These are phyloP conservation scores for Coregonus ussuriensis DNA, from an alignment of 2,797 vertebrate genomes.

Conservation along the genomic window DNA sequence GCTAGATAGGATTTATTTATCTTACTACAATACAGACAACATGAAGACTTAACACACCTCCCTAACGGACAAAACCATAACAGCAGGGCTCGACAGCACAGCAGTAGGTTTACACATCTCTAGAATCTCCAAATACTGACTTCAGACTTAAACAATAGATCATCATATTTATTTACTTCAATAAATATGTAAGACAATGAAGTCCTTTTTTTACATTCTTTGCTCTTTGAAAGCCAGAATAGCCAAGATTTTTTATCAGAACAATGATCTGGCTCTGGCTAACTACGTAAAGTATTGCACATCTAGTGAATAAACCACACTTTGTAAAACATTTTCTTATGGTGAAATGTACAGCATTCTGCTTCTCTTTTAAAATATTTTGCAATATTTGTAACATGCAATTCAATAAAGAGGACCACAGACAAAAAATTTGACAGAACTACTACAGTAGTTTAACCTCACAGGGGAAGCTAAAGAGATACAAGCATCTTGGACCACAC, in stretches of 20 bases:
- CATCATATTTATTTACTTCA: constrained; percentile 41
- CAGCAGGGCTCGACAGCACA: constrained; percentile 27
- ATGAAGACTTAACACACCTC: constrained; percentile 35
- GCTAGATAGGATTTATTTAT: constrained; percentile 32
- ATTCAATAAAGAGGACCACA: constrained; percentile 77
- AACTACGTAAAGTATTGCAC: constrained; percentile 78
- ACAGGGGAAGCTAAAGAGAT: constrained; percentile 54
- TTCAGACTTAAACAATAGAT: constrained; percentile 39
- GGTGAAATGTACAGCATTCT: constrained; percentile 78
- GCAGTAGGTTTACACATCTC: constrained; percentile 35
- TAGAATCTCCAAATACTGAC: constrained; percentile 59
- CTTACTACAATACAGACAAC: constrained; percentile 42
- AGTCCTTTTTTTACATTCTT: constrained; percentile 55
- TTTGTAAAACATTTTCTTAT: constrained; percentile 57
- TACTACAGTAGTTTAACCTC: constrained; percentile 70
- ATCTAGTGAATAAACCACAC: constrained; percentile 76
- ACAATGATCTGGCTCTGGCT: constrained; percentile 55
- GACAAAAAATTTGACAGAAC: constrained; percentile 73
- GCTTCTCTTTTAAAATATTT: constrained; percentile 66
- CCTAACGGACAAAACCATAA: constrained; percentile 18
- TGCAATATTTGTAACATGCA: constrained; percentile 71
- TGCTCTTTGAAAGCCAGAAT: constrained; percentile 58
- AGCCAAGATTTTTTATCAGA: constrained; percentile 5
- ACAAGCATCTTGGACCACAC: constrained; percentile 69
- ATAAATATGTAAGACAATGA: constrained; percentile 38